Conservation (phyloP, 2,797 vertebrate genomes). For the Miopithecus talapoin region DNA sequence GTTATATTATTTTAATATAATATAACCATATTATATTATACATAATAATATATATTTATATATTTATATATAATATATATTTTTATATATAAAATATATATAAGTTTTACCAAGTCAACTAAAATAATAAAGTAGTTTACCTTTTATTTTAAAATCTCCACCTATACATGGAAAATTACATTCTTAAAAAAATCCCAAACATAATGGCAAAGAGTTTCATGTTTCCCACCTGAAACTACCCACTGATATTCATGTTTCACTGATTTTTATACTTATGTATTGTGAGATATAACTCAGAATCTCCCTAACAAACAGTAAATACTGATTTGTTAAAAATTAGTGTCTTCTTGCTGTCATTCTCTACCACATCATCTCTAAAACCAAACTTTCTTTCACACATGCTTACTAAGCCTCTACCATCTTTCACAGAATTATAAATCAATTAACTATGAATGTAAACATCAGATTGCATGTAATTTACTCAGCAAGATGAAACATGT, state of each 20-base stretch:
- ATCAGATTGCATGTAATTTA: conserved; percentile 1
- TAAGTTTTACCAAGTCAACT: conserved; percentile 33
- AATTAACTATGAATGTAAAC: neutral
- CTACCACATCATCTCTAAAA: neutral
- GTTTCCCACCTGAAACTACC: neutral
- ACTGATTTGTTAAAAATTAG: neutral
- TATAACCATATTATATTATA: too few species aligned
- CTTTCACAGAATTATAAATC: conserved; percentile 33
- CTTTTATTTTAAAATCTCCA: conserved; percentile 45
- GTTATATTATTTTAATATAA: too few species aligned
- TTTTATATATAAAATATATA: too few species aligned
- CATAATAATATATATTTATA: too few species aligned
- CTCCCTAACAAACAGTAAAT: neutral
- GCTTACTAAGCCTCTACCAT: neutral
- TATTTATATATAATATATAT: too few species aligned
- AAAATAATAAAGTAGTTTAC: conserved; percentile 1
- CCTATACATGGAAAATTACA: neutral
- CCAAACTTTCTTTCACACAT: conserved; percentile 23
- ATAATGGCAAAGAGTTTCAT: neutral
- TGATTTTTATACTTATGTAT: neutral
- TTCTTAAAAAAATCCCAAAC: neutral
- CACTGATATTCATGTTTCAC: neutral
- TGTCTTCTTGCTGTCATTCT: neutral
- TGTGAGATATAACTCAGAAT: neutral
- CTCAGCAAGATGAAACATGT: neutral